Base-by-base conservation (phyloP, 2,797 vertebrate species). In the Pseudochirops corinnae region DNA sequence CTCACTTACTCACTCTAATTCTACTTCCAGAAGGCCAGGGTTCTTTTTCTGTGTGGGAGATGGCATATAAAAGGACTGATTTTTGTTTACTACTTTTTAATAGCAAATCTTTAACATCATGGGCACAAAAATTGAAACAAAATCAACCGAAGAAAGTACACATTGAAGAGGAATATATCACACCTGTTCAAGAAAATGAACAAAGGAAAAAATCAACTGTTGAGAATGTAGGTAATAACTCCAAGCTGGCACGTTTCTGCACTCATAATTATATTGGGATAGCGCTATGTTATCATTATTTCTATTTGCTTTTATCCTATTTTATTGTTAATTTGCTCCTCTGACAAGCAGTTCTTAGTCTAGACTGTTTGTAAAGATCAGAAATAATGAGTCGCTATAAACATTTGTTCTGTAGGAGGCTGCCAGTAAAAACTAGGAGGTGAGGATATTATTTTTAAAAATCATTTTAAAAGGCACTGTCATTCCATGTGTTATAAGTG, bases 41-140 rank as follows among this genome's bases (percentile, higher is more conserved):
- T 18, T 82, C 12, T 74, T 74, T 53, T 62, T 74, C 3, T n/a
- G 21, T 90, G 67, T 90, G 55, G 92, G 90, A 82, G 33, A 39
- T 9, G 53, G 39, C 93, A 55, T 93, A 26, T 56, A 39, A 93
- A 93, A 87, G 74, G 52, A 74, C 13, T 94, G 39, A 56, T 95
- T 97, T 94, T 96, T 67, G 90, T 92, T 62, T 93, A 93, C 60
- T 39, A 50, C 39, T 94, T 60, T 91, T 55, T 97, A 98, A 14
- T 97, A 99, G 99, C 96, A 99, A 99, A 97, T 97, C 97, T 33
- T 92, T 99, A 97, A 99, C 99, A 53, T 99, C 99, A n/a, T 99
- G 99, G 99, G 99, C 99, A 91, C 99, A 99, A 96, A 99, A 99
- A 96, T 98, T 99, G 97, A 99, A 99, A 98, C 98, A 99, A 98